phyloP scores from a whole-genome alignment of 64 coral and sea anemone species.

The Cladopsammia gracilis region DNA sequence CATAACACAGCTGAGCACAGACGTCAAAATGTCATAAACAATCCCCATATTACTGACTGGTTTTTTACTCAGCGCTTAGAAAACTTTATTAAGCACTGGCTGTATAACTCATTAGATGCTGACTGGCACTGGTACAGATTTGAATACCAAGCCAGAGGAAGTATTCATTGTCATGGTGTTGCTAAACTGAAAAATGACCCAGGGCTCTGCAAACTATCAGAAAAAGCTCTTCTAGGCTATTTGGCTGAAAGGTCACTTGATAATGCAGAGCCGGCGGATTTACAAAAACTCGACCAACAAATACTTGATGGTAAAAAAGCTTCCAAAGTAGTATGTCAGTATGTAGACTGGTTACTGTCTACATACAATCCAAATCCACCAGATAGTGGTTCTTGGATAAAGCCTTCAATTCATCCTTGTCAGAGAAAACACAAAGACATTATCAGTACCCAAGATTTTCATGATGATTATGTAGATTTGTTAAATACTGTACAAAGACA shows the following conservation, averaged over 20 bases:
- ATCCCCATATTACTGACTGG: conserved; percentile 8
- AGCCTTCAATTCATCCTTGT: not conserved
- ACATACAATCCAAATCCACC: conserved; percentile 36
- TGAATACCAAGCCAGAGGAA: conserved; percentile 4
- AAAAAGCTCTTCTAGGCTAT: not conserved
- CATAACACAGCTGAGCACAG: not conserved
- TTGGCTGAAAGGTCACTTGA: conserved; percentile 19
- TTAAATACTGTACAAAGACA: conserved; percentile 46
- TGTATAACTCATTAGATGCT: conserved; percentile 25
- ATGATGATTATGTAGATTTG: conserved; percentile 22
- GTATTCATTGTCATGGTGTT: conserved; percentile 34
- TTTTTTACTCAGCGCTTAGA: conserved; percentile 35
- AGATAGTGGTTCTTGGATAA: conserved; percentile 26
- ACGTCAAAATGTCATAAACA: conserved; percentile 38
- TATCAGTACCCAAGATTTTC: not conserved
- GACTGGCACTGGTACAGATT: conserved; percentile 33
- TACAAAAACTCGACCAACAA: not conserved
- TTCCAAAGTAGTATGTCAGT: conserved; percentile 3
- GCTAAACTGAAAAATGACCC: conserved; percentile 2
- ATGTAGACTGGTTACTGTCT: conserved; percentile 38
- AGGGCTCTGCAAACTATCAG: not conserved
- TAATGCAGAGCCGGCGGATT: not conserved
- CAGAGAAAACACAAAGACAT: not conserved
- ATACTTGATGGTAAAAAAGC: conserved; percentile 42
- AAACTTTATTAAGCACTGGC: conserved; percentile 30